Conservation (phyloP, 2,888 invertebrate species). For the Nemotelus pantherinus region DNA sequence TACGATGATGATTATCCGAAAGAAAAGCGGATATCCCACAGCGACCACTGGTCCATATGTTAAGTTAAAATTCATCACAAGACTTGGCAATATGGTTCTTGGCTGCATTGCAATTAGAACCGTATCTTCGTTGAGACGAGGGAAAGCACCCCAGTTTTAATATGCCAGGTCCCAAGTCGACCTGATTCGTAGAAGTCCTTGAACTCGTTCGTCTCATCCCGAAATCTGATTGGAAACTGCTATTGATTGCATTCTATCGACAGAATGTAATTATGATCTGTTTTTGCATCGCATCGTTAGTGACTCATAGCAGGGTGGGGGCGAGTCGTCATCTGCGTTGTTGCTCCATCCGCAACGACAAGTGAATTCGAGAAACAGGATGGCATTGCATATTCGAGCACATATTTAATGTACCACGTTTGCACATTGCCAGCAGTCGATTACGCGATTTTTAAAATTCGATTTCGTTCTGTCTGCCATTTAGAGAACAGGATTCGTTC, state of each 20-base stretch:
- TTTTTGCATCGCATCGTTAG: slow-evolving; percentile 47
- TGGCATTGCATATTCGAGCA: slow-evolving; percentile 9
- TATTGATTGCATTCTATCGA: slow-evolving; percentile 47
- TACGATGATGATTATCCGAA: slow-evolving; percentile 21
- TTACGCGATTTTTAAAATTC: slow-evolving; percentile 49
- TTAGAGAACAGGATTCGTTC: slow-evolving; percentile 18
- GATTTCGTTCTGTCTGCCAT: slow-evolving; percentile 45
- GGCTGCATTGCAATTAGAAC: slow-evolving; percentile 35
- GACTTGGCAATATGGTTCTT: slow-evolving; percentile 54
- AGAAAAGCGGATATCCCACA: slow-evolving; percentile 46
- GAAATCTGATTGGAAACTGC: slow-evolving; percentile 6
- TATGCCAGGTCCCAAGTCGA: slow-evolving; percentile 22
- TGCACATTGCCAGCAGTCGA: slow-evolving; percentile 37
- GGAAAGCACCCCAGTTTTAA: background rate
- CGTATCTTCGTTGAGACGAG: slow-evolving; percentile 1
- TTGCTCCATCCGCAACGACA: slow-evolving; percentile 30
- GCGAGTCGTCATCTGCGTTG: slow-evolving; percentile 42
- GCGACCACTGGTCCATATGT: slow-evolving; percentile 58
- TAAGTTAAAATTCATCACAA: slow-evolving; percentile 54
- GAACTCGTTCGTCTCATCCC: slow-evolving; percentile 20
- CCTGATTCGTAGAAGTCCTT: slow-evolving; percentile 8
- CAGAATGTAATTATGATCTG: slow-evolving; percentile 48
- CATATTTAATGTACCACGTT: slow-evolving; percentile 33
- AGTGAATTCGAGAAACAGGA: slow-evolving; percentile 18
- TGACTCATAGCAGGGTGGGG: slow-evolving; percentile 46